phyloP scores from a whole-genome alignment of 64 coral and sea anemone genomes.

The Pachyseris speciosa region DNA sequence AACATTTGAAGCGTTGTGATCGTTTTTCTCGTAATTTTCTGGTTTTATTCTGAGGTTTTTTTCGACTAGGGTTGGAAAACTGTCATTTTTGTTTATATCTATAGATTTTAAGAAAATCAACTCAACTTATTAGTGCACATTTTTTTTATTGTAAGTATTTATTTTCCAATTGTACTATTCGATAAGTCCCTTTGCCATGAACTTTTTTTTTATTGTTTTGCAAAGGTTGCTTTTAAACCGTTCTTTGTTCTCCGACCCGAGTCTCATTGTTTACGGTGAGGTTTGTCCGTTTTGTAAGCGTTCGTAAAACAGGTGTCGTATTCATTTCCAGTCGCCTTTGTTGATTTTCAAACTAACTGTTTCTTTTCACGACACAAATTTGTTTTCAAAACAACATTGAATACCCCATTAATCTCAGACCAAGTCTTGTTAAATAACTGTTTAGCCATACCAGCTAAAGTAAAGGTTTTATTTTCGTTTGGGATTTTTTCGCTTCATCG shows the following conservation, averaged over 20 bases:
- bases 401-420: background rate
- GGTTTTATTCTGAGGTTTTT: background rate
- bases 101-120: background rate
- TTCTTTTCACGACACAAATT: background rate
- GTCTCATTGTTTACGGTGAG: background rate
- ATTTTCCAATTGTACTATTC: no score
- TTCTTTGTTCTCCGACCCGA: background rate
- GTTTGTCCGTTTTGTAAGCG: background rate
- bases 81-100: background rate
- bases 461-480: no score
- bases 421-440: no score
- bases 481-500: no score
- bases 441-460: no score
- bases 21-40: background rate
- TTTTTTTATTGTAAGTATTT: background rate
- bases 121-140: background rate
- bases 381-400: background rate
- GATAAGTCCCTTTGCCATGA: no score
- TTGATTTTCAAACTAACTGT: slow-evolving; percentile 13
- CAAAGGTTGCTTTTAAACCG: background rate
- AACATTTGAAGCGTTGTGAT: background rate
- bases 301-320: background rate
- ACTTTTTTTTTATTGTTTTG: background rate
- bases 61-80: background rate
- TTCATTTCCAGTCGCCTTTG: background rate